Conservation (phyloP, 2,888 invertebrate species). For the Mycogona germanica region DNA sequence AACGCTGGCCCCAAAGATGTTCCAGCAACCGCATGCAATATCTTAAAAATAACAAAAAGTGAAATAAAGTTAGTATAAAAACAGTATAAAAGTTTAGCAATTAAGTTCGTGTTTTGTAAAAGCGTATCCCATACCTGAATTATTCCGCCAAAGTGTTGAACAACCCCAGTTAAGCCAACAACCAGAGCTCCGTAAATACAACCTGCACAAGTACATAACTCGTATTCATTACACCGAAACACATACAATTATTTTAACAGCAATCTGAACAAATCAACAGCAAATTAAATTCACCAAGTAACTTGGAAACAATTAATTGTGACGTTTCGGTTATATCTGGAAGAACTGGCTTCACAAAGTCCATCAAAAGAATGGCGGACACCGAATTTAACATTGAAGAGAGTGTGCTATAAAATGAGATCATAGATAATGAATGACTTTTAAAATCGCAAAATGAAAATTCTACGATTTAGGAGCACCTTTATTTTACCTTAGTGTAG, state of each 20-base stretch:
- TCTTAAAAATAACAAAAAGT: not conserved
- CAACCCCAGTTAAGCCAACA: slow-evolving; percentile 3
- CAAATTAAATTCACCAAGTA: not conserved
- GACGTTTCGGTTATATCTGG: not conserved
- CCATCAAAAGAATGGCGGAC: slow-evolving; percentile 5
- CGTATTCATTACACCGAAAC: not conserved
- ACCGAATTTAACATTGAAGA: slow-evolving; percentile 9
- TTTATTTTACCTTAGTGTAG: slow-evolving; percentile 8
- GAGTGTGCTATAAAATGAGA: slow-evolving; percentile 2
- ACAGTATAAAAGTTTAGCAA: not conserved
- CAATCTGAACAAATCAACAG: not conserved
- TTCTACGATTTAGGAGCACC: not conserved
- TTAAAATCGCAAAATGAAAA: not conserved
- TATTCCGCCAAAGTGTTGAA: slow-evolving; percentile 5
- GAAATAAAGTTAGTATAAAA: too few species aligned
- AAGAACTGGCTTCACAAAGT: slow-evolving; percentile 3
- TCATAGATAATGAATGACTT: not conserved
- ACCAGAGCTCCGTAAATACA: slow-evolving; percentile 4
- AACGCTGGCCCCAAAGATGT: slow-evolving; percentile 10
- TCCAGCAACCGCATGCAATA: slow-evolving; percentile 8
- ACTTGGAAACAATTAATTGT: not conserved
- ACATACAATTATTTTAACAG: not conserved
- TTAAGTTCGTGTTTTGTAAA: not conserved
- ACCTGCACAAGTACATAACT: not conserved
- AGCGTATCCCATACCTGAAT: slow-evolving; percentile 1